Percentiles rank a stretch among this genome's conserved stretches.
Conservation (phyloP, 2,888 invertebrate genomes). For the Eulithis testata region DNA sequence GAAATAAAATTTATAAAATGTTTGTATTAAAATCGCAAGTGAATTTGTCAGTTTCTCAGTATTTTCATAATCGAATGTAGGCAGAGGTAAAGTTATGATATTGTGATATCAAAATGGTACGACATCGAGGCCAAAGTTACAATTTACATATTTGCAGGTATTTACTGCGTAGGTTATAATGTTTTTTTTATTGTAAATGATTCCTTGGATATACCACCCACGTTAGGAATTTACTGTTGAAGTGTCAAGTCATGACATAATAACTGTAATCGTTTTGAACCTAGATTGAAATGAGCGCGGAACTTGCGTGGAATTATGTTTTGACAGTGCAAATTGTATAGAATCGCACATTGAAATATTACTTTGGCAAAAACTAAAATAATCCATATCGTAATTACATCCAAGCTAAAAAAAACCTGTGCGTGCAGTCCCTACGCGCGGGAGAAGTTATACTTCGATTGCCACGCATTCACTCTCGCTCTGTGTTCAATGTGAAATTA, state of each 20-base stretch:
- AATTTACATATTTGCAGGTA: conserved; percentile 44
- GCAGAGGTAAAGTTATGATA: conserved; percentile 30
- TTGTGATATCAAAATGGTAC: conserved; percentile 39
- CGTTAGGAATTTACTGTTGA: conserved; percentile 33
- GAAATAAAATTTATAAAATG: too few species aligned
- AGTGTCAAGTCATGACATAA: conserved; percentile 39
- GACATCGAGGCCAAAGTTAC: conserved; percentile 35
- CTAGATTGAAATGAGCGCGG: too few species aligned
- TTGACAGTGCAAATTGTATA: too few species aligned
- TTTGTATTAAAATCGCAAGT: conserved; percentile 26
- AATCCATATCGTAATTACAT: too few species aligned
- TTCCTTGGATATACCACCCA: conserved; percentile 35
- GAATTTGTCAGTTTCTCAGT: conserved; percentile 17
- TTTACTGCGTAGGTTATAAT: conserved; percentile 43
- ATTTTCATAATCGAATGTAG: conserved; percentile 22
- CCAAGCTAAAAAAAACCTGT: too few species aligned
- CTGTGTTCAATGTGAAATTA: too few species aligned
- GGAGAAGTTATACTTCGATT: too few species aligned
- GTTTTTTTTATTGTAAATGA: conserved; percentile 38
- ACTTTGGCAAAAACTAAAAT: too few species aligned
- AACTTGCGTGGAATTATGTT: too few species aligned
- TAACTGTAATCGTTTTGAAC: conserved; percentile 34
- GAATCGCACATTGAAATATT: too few species aligned
- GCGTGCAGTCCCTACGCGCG: too few species aligned
- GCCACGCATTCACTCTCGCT: too few species aligned